Base-by-base conservation (phyloP, 2,113 vertebrate species). In the Oreamnos americanus region DNA sequence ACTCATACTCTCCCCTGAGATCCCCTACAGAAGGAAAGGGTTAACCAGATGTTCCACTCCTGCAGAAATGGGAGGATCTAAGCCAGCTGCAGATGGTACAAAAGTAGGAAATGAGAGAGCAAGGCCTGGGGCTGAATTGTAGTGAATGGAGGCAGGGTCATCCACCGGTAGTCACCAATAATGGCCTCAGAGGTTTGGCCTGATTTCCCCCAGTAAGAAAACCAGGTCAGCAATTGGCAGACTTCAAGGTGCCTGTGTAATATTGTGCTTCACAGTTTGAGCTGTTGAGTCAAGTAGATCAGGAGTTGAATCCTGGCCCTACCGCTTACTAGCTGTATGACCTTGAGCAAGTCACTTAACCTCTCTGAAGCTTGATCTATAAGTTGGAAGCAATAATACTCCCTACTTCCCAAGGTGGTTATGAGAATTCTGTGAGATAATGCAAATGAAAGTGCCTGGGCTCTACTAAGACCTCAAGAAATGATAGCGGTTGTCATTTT, bases 1-100 rank as follows among this genome's bases (percentile, higher is more conserved):
- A 86, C 84, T 95, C 60, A n/a, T 71, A 53, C 49, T 71, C n/a
- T 97, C 94, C 97, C 96, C 51, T 93, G 95, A 97, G 94, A 94
- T 53, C 17, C n/a, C 58, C 78, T 89, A 86, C 39, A 51, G 53
- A 91, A 96, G 88, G 91, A 96, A 98, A 97, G 96, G 97, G 96
- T 98, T 97, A 97, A 97, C 53, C 67, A 96, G 92, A 55, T 96
- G 76, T 97, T 97, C 47, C 16, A 60, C 26, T 89, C 28, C 47
- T 67, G 30, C 43, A 89, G 92, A 96, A 97, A 81, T 26, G 30
- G 39, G 62, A 93, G 47, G 87, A 81, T 53, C 39, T 83, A 86
- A 83, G 87, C 76, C 96, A 97, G 94, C 87, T 97, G 92, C 90
- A 95, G 74, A 95, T 45, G 81, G 76, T 71, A 55, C 45, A 87